A percentile compares a stretch with the other conserved stretches of the same genome.
Conservation (phyloP, 2,797 vertebrate species). For the Peromyscus aztecus region DNA sequence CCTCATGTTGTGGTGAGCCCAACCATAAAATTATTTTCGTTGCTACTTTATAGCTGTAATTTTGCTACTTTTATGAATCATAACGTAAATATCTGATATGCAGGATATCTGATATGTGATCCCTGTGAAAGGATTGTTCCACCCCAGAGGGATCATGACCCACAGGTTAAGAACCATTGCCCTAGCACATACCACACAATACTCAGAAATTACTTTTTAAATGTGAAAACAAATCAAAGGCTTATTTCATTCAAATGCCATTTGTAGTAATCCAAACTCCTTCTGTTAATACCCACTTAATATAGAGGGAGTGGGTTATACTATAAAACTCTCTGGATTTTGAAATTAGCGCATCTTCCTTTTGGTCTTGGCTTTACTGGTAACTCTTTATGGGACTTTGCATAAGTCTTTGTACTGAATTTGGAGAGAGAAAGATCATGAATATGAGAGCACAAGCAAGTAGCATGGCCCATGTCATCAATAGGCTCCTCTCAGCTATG, state of each 20-base stretch:
- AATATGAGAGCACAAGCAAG: neutral
- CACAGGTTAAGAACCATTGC: neutral
- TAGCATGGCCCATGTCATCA: neutral
- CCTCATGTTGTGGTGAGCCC: neutral
- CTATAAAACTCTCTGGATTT: constrained; percentile 24
- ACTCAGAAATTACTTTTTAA: constrained; percentile 52
- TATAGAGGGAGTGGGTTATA: neutral
- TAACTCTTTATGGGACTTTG: constrained; percentile 44
- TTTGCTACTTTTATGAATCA: neutral
- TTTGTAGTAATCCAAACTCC: constrained; percentile 40
- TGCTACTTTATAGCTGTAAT: neutral
- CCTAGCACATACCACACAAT: neutral
- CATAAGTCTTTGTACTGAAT: constrained; percentile 28
- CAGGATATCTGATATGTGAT: neutral
- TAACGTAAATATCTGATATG: neutral
- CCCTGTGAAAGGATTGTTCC: neutral
- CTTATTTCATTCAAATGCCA: constrained; percentile 56
- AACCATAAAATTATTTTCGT: neutral
- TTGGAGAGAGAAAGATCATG: neutral
- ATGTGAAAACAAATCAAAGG: constrained; percentile 55
- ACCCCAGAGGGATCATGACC: neutral
- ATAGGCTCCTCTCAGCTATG: neutral
- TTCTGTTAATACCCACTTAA: constrained; percentile 31
- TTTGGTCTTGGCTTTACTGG: constrained; percentile 35
- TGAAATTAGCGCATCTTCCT: constrained; percentile 8